Evolutionary conservation across 2,888 invertebrate species (phyloP).

Genomic region (Abrostola tripartita): DNA sequence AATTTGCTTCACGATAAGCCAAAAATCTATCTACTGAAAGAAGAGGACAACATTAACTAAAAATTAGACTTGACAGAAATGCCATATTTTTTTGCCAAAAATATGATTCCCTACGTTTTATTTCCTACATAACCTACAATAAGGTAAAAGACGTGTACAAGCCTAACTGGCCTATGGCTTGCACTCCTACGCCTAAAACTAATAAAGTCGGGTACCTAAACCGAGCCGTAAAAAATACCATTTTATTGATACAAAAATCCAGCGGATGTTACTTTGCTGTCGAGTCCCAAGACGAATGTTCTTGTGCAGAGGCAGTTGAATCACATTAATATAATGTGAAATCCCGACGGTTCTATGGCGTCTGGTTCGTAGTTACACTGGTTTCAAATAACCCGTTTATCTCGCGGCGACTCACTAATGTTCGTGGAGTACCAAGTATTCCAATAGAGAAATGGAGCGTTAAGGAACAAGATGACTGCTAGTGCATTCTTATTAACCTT

Average conservation of each 20-base stretch:
- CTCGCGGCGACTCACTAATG: constrained; percentile 31
- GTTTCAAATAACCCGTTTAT: constrained; percentile 54
- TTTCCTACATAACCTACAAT: too few relatives aligned
- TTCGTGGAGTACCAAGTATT: constrained; percentile 31
- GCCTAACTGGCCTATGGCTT: too few relatives aligned
- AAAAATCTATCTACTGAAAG: too few relatives aligned
- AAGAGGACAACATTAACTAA: too few relatives aligned
- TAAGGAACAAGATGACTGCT: constrained; percentile 29
- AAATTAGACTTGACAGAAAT: too few relatives aligned
- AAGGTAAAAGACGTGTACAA: too few relatives aligned
- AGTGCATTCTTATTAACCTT: constrained; percentile 45
- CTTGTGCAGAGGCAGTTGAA: constrained; percentile 44
- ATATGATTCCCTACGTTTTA: too few relatives aligned
- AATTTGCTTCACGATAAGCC: too few relatives aligned
- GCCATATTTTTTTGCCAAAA: too few relatives aligned
- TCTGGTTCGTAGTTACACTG: constrained; percentile 32
- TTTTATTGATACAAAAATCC: constrained; percentile 49
- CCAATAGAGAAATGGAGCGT: constrained; percentile 40
- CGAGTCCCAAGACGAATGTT: constrained; percentile 44
- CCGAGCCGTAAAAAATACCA: constrained; percentile 32
- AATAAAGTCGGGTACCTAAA: constrained; percentile 8
- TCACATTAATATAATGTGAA: constrained; percentile 55
- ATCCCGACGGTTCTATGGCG: constrained; percentile 35
- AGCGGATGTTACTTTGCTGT: constrained; percentile 38
- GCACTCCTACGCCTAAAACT: too few relatives aligned